phyloP scores from a whole-genome alignment of 2,797 vertebrate genomes.

The Morus bassanus region DNA sequence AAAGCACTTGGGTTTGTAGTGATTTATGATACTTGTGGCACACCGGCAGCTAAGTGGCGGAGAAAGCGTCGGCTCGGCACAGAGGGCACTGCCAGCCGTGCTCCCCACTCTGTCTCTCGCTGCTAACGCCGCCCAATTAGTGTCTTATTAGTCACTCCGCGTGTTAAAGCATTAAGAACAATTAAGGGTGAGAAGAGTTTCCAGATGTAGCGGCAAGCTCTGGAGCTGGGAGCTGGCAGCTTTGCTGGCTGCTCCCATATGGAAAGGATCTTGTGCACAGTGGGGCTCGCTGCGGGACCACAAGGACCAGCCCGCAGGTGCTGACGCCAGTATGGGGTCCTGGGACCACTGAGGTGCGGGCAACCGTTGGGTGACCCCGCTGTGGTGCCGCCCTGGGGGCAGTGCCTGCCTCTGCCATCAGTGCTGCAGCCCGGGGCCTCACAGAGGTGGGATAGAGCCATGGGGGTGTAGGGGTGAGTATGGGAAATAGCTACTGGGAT shows the following conservation, averaged over 20 bases:
- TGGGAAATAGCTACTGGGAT: not conserved
- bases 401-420: rapidly evolving
- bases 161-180: slow-evolving; percentile 73
- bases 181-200: slow-evolving; percentile 74
- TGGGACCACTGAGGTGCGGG: rapidly evolving
- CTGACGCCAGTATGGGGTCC: rapidly evolving
- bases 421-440: rapidly evolving
- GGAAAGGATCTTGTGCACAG: not conserved
- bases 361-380: rapidly evolving
- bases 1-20: not conserved
- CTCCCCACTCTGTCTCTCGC: not conserved
- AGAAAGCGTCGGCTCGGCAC: not conserved
- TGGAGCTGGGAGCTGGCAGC: slow-evolving; percentile 30
- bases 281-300: rapidly evolving
- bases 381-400: rapidly evolving
- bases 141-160: slow-evolving; percentile 65
- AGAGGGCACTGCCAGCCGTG: not conserved
- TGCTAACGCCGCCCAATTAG: slow-evolving; percentile 64
- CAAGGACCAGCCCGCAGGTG: rapidly evolving
- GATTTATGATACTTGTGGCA: not conserved
- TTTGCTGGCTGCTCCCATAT: slow-evolving; percentile 24
- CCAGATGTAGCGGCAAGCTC: slow-evolving; percentile 66
- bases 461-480: rapidly evolving
- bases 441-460: rapidly evolving
- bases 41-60: not conserved